Evolutionary conservation across 2,797 vertebrate species (phyloP), one percentile per base, ranked within the genome.

Genomic region (Gobionotothen gibberifrons): DNA sequence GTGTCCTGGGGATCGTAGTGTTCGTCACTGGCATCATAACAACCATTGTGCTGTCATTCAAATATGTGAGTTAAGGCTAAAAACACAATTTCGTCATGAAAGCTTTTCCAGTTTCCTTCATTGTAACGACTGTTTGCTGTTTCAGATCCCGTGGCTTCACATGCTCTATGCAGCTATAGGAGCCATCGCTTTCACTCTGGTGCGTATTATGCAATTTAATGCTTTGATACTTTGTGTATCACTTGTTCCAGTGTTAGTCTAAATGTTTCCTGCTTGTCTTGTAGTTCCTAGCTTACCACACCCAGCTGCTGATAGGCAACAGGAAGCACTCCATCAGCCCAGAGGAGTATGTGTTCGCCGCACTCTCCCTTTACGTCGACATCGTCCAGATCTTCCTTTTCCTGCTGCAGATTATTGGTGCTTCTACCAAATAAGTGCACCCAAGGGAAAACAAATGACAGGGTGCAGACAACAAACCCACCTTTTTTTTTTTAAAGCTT

Each of bases 221-320:
- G 2, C n/a, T n/a, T n/a, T 21, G 9, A n/a, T n/a, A 12, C 17
- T 55, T 29, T 21, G 14, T 26, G 32, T 2, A 5, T 26, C 9
- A 17, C 1, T 21, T 2, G 36, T 19, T 16, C 12, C 6, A 17
- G n/a, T 13, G 6, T 49, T 13, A 17, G 19, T 22, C 15, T 60
- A 5, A 47, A 21, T 48, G 32, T 70, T 16, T 70, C 21, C 67
- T 12, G 3, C 78, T 1, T 81, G 39, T 69, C 47, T 58, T 66
- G 2, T 82, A 99, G 98, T 99, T 99, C 87, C 93, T 99, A 63
- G 98, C 97, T 0, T 98, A 97, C 11, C 97, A 99, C 90, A 99
- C 98, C 0, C 98, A 99, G 86, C 91, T 99, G 61, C 94, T 99
- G 70, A 94, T 99, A 54, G 98, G 98, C 7, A 99, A 99, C 93